phyloP scores from a whole-genome alignment of 2,113 vertebrate genomes.

The Rhynchopsitta pachyrhyncha region DNA sequence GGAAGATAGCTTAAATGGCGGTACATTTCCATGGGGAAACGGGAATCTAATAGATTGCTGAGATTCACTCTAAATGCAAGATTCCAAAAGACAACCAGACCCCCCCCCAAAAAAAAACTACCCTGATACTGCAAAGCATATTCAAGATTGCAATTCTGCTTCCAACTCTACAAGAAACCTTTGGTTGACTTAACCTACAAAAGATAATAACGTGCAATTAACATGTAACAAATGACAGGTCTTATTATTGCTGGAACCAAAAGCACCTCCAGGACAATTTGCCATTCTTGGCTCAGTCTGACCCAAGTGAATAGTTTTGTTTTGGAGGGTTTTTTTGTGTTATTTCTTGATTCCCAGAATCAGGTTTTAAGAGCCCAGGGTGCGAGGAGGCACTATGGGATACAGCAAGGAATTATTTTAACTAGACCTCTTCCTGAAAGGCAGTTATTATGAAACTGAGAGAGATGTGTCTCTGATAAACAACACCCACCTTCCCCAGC shows the following conservation, averaged over 20 bases:
- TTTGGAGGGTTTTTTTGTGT: background rate
- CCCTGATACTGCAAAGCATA: background rate
- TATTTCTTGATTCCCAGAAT: background rate
- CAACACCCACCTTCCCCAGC: slow-evolving; percentile 62
- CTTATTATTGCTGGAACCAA: slow-evolving; percentile 49
- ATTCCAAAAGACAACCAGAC: background rate
- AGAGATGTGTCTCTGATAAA: slow-evolving; percentile 71
- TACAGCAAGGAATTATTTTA: slow-evolving; percentile 32
- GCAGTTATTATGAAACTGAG: slow-evolving; percentile 32
- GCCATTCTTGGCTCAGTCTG: background rate
- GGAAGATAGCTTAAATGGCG: background rate
- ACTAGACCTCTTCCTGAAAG: slow-evolving; percentile 63
- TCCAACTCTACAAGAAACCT: background rate
- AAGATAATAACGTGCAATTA: slow-evolving; percentile 58
- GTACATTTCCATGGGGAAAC: background rate
- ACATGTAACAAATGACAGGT: slow-evolving; percentile 13
- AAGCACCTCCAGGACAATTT: slow-evolving; percentile 27
- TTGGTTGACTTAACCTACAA: slow-evolving; percentile 16
- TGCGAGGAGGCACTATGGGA: slow-evolving; percentile 28
- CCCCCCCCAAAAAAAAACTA: background rate
- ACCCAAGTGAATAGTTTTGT: background rate
- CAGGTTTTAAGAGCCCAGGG: slow-evolving; percentile 17
- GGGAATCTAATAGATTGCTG: background rate
- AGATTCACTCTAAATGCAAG: background rate
- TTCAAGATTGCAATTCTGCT: background rate